Base-by-base conservation (phyloP, 1,140 invertebrate species). In the Microplitis demolitor region DNA sequence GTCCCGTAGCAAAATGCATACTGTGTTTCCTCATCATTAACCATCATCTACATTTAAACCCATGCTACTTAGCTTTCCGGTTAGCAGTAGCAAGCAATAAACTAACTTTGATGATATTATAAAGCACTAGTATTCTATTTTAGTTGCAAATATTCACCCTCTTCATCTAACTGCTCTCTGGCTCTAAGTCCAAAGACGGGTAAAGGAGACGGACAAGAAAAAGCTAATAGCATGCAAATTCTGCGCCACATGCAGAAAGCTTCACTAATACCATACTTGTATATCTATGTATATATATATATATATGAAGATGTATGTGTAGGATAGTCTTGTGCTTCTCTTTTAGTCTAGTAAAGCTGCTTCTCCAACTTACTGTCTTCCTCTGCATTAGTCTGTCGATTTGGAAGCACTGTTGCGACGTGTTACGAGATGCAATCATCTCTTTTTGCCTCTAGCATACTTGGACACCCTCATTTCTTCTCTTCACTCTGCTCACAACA, bases 391-490 rank as follows among this genome's bases (percentile, higher is more conserved):
- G 34, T 34, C 62, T 64, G 13, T n/a, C 62, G 35, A 64, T 64
- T 64, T 45, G 11, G 37, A 39, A 35, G 33, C 62, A 14, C 33
- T 39, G 13, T 13, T 8, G 50, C 24, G 33, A 24, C 50, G 13
- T 50, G 24, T 58, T 58, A 68, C 66, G 53, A 45, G 39, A 51
- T 58, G 66, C 66, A 67, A 54, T 67, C 66, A 67, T 31, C 45
- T 72, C 61, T 45, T 45, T 61, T 61, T 62, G 58, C 54, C n/a
- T 11, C 1, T 14, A 56, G 58, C 66, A 58, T 67, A 37, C 71
- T 72, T 66, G 71, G 71, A 72, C 71, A 72, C 54, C 64, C 54
- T 67, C 56, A 54, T 72, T 72, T 72, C 50, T n/a, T 66, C 31
- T 60, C 37, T 54, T 39, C 16, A 66, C 31, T 50, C 14, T 64